Evolutionary conservation across 2,797 vertebrate genomes (phyloP).

Genomic region (Enteromius treurensis): DNA sequence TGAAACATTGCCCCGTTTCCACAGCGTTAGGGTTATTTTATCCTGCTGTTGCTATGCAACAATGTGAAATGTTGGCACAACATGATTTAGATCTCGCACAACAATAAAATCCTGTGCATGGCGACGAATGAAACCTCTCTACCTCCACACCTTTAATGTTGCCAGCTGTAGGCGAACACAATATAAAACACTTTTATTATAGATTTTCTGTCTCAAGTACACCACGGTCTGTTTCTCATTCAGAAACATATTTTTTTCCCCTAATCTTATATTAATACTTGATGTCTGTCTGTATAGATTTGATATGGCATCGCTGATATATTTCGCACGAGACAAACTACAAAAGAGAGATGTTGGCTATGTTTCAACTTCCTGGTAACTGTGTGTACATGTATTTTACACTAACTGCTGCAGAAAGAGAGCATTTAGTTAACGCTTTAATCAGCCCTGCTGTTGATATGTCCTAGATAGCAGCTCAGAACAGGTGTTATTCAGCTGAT

Average conservation of each 20-base stretch:
- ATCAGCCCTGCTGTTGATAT: slow-evolving; percentile 30
- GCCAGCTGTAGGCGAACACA: slow-evolving; percentile 40
- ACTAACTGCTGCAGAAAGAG: slow-evolving; percentile 15
- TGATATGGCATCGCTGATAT: slow-evolving; percentile 7
- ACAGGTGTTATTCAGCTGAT: slow-evolving; percentile 46
- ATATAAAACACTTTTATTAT: slow-evolving; percentile 52
- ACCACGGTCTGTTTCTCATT: slow-evolving; percentile 13
- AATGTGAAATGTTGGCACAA: slow-evolving; percentile 68
- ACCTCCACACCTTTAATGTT: slow-evolving; percentile 58
- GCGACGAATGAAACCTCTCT: slow-evolving; percentile 50
- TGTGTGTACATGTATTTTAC: slow-evolving; percentile 1
- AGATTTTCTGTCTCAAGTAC: slow-evolving; percentile 37
- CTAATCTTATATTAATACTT: slow-evolving; percentile 38
- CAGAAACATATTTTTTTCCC: neutral
- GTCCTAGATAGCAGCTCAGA: slow-evolving; percentile 34
- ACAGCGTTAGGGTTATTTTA: slow-evolving; percentile 64
- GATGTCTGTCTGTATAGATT: slow-evolving; percentile 17
- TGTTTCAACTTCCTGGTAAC: slow-evolving; percentile 25
- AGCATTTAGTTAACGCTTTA: slow-evolving; percentile 29
- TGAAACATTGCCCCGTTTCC: slow-evolving; percentile 64
- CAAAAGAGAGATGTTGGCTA: neutral
- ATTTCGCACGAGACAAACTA: neutral
- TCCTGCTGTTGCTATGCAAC: slow-evolving; percentile 66
- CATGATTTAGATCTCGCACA: slow-evolving; percentile 66
- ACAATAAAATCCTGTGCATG: slow-evolving; percentile 62